Evolutionary conservation across 1,140 invertebrate genomes (phyloP), one percentile per base, ranked within the genome.

Genomic region (Drosophila ohnishii): DNA sequence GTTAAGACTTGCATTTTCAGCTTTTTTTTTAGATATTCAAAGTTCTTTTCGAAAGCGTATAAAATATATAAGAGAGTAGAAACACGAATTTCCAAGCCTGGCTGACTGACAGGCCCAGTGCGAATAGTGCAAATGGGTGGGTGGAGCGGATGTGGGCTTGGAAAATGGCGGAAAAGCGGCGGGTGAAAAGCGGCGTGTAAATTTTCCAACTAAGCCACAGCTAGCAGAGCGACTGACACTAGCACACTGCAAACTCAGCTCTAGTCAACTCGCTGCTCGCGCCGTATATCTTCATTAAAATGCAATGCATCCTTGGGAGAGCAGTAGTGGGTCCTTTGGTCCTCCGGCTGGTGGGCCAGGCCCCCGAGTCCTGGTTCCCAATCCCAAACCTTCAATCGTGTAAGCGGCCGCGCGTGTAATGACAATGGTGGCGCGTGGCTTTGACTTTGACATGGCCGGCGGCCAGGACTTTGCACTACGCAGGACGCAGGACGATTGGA

Each of bases 381-480:
- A 80, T 71, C 67, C 64, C 56, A 50, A 80, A 77, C 57, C 61
- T 75, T 81, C 63, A 69, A 77, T 73, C 76, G 76, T 87, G 84
- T 88, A 87, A 87, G 83, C 83, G 84, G 55, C 72, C 72, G 84
- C 83, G 83, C 83, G 83, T 87, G 84, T 87, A 87, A 87, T 88
- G 83, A 86, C 83, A 86, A 86, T 87, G 72, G 83, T 53, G 62
- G 75, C 79, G 84, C 83, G 83, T 86, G 83, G 83, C 83, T 86
- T 86, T 86, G 83, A 84, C 83, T 87, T 87, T 87, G 83, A 87
- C 83, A 77, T 83, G 84, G 80, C 75, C 75, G 53, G 40, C 72
- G 60, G 64, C 37, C 66, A 57, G 74, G 44, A 67, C 65, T 61
- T 30, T 67, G 48, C 61, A 64, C 32, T 19, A 8, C 44, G 50